These are phyloP conservation scores for Parapsyche elsis DNA, from an alignment of 1,140 invertebrate species.

Conservation along the genomic window DNA sequence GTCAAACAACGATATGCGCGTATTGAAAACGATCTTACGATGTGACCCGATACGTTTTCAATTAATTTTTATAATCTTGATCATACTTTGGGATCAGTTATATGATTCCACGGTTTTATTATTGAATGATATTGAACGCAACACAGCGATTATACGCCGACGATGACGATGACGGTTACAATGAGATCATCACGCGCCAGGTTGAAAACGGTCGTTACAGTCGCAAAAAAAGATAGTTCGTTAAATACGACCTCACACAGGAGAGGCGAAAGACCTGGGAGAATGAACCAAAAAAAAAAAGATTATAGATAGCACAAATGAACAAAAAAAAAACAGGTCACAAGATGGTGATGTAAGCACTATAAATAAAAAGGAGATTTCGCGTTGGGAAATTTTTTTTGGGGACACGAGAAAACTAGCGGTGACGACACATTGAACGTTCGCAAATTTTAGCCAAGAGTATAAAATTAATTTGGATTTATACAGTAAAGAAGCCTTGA, in stretches of 20 bases:
- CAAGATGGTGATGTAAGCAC: conserved; percentile 11
- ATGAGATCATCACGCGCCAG: conserved; percentile 16
- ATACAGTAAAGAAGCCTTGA: too few species aligned
- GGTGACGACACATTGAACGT: too few species aligned
- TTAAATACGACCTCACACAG: neutral
- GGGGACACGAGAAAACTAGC: neutral
- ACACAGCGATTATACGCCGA: too few species aligned
- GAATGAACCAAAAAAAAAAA: conserved; percentile 19
- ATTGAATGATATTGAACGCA: too few species aligned
- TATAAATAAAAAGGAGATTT: conserved; percentile 38
- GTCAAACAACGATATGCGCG: too few species aligned
- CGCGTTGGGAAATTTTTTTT: conserved; percentile 23
- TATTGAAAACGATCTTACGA: too few species aligned
- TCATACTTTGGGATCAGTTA: too few species aligned
- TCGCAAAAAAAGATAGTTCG: neutral
- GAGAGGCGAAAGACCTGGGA: neutral
- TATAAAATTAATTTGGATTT: too few species aligned
- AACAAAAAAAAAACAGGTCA: conserved; percentile 31
- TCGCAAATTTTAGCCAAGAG: too few species aligned
- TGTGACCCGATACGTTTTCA: too few species aligned
- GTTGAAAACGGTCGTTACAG: neutral
- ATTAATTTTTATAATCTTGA: too few species aligned
- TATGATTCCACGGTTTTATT: too few species aligned
- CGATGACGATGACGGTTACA: neutral
- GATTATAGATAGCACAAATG: conserved; percentile 18